phyloP scores from a whole-genome alignment of 2,888 invertebrate species.

The Acleris holmiana region DNA sequence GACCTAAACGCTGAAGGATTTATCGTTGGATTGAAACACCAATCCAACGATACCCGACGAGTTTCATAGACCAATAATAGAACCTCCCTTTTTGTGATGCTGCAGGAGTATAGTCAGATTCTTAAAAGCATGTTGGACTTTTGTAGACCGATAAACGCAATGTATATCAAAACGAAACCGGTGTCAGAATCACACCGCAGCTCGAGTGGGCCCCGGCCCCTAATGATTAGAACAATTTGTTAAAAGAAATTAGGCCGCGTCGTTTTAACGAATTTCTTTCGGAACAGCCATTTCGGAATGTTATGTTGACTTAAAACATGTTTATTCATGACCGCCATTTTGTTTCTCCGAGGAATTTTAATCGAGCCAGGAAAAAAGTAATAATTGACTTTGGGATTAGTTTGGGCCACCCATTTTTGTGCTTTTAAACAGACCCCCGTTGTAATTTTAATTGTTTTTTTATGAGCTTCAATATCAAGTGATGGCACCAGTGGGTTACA shows the following conservation, averaged over 20 bases:
- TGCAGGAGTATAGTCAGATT: no score
- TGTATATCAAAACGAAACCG: conserved; percentile 9
- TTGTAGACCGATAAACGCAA: no score
- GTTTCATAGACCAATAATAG: no score
- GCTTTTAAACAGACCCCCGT: conserved; percentile 25
- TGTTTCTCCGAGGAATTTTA: conserved; percentile 35
- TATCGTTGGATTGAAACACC: no score
- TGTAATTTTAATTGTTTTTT: conserved; percentile 20
- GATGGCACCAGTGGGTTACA: no score
- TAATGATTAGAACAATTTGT: conserved; percentile 68
- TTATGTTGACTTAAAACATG: conserved; percentile 45
- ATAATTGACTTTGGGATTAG: conserved; percentile 38
- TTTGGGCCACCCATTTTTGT: conserved; percentile 36
- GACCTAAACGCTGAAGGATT: no score
- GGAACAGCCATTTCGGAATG: conserved; percentile 45
- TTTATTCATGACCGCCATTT: conserved; percentile 52
- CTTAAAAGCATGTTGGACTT: no score
- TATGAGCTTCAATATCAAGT: no score
- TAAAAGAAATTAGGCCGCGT: conserved; percentile 60
- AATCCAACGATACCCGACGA: no score
- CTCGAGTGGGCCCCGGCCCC: conserved; percentile 54
- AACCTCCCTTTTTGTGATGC: no score
- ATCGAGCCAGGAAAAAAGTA: conserved; percentile 34
- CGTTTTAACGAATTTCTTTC: conserved; percentile 52
- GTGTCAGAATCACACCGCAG: conserved; percentile 9